Evolutionary conservation across 2,888 invertebrate species (phyloP).

Genomic region (Trichogramma evanescens): DNA sequence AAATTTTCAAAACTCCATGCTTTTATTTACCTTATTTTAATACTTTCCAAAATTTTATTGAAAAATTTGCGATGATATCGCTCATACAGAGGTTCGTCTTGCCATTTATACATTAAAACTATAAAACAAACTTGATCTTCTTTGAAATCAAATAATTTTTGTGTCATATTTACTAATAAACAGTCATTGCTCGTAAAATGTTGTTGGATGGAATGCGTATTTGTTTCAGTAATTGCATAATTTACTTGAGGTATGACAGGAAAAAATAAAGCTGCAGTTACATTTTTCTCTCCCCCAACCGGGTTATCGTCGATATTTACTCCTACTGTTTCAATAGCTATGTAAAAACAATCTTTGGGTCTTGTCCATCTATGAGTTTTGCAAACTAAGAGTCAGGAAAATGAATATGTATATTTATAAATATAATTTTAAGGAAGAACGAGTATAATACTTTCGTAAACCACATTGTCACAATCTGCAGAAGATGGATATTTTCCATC

Average conservation of each 20-base stretch:
- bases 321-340: conserved; percentile 11
- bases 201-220: conserved; percentile 5
- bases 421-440: not conserved
- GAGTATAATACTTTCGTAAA: conserved; percentile 14
- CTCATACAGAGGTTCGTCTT: conserved; percentile 5
- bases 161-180: not conserved
- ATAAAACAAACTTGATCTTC: conserved; percentile 3
- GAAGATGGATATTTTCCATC: conserved; percentile 19
- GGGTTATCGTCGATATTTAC: conserved; percentile 1
- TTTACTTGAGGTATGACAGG: conserved; percentile 8
- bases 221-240: conserved; percentile 7
- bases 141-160: conserved; percentile 1
- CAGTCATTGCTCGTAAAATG: not conserved
- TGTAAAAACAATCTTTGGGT: conserved; percentile 6
- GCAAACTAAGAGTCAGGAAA: conserved; percentile 7
- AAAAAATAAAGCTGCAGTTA: conserved; percentile 12
- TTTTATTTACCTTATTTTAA: conserved; percentile 11
- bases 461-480: conserved; percentile 14
- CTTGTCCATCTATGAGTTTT: conserved; percentile 13
- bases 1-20: not conserved
- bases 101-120: conserved; percentile 19
- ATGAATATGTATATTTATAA: not conserved
- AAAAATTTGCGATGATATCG: conserved; percentile 10
- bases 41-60: conserved; percentile 1
- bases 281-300: conserved; percentile 14